Conservation (phyloP, 1,140 invertebrate genomes). For the Drosophila simulans region DNA sequence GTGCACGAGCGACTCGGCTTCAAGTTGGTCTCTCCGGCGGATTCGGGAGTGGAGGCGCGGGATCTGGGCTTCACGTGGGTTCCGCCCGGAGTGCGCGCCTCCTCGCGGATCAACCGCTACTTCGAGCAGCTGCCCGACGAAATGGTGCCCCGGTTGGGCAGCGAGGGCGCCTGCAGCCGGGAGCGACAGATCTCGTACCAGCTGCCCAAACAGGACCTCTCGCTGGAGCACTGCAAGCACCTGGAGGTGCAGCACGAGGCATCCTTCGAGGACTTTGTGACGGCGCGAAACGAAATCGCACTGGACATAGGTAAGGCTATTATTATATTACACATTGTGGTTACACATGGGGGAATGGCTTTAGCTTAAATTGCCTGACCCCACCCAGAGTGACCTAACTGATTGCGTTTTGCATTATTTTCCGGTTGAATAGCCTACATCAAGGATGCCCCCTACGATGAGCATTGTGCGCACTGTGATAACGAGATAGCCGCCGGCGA, state of each 20-base stretch:
- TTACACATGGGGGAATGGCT: too few relatives aligned
- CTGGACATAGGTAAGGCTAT: constrained; percentile 93
- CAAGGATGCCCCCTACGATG: constrained; percentile 80
- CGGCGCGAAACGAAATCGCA: constrained; percentile 96
- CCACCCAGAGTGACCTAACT: constrained; percentile 1
- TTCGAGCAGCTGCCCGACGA: constrained; percentile 91
- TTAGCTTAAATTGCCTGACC: background rate
- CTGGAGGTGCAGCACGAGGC: constrained; percentile 90
- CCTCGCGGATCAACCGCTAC: constrained; percentile 89
- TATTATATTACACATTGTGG: too few relatives aligned
- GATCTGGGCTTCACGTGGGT: constrained; percentile 91
- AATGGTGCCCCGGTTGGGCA: constrained; percentile 91
- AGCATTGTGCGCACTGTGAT: constrained; percentile 85
- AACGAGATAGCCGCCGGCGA: constrained; percentile 86
- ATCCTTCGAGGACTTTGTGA: constrained; percentile 95
- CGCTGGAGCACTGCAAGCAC: constrained; percentile 94
- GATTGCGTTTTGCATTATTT: constrained; percentile 11
- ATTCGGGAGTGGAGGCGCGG: constrained; percentile 86
- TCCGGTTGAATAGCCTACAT: constrained; percentile 65
- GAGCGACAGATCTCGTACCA: constrained; percentile 94
- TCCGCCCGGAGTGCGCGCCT: constrained; percentile 90
- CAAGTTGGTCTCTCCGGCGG: constrained; percentile 85
- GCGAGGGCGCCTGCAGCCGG: constrained; percentile 91
- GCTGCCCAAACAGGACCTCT: constrained; percentile 97
- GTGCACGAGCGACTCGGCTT: constrained; percentile 90